Conservation (phyloP, 1,140 invertebrate species). For the Sarcophaga bullata region DNA sequence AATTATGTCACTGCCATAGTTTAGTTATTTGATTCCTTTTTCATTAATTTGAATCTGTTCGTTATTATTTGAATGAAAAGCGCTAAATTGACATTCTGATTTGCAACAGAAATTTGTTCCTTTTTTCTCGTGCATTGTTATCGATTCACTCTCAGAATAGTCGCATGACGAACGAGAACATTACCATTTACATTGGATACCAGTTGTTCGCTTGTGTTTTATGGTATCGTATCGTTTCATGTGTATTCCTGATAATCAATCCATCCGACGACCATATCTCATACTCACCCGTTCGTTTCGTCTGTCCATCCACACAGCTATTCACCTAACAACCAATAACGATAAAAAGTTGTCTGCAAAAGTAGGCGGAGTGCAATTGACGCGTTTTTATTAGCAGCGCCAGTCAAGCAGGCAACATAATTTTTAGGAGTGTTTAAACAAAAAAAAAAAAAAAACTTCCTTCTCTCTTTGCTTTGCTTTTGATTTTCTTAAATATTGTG, state of each 20-base stretch:
- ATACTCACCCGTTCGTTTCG: neutral
- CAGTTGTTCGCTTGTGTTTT: neutral
- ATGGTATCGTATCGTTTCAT: neutral
- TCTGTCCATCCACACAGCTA: neutral
- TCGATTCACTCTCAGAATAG: neutral
- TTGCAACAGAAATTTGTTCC: no score
- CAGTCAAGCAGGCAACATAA: neutral
- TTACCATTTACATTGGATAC: neutral
- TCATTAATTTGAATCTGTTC: no score
- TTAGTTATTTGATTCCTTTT: no score
- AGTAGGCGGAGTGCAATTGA: conserved; percentile 39
- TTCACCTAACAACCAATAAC: conserved; percentile 29
- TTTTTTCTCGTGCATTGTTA: no score
- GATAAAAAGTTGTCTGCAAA: conserved; percentile 32
- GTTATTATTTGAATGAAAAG: no score
- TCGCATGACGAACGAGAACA: neutral
- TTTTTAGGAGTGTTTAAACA: neutral
- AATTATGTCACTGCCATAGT: no score
- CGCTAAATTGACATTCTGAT: no score
- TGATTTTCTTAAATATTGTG: no score
- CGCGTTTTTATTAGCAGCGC: conserved; percentile 31
- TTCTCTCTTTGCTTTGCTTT: neutral
- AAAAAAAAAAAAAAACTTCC: neutral
- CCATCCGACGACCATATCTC: no score
- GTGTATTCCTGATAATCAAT: no score